phyloP scores from a whole-genome alignment of 2,888 invertebrate genomes.

The Zaprionus obscuricornis region DNA sequence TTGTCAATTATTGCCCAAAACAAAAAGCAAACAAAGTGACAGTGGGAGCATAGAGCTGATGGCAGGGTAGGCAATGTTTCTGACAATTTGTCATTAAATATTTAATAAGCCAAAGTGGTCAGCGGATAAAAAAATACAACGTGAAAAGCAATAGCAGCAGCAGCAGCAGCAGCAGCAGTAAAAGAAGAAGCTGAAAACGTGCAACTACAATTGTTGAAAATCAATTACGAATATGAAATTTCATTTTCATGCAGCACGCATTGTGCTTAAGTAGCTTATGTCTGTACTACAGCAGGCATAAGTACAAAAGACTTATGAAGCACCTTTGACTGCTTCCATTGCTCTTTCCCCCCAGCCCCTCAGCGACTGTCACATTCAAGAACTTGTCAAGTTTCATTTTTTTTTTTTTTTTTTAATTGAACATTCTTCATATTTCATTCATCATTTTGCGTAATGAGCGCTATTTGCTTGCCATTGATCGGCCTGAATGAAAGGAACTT shows the following conservation, averaged over 20 bases:
- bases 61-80: conserved; percentile 28
- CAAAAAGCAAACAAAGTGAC: conserved; percentile 6
- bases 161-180: conserved; percentile 7
- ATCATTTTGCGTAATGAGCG: conserved; percentile 62
- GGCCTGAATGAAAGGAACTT: too few relatives aligned
- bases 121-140: conserved; percentile 35
- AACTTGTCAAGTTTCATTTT: too few relatives aligned
- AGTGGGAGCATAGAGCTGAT: not conserved
- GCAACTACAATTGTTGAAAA: conserved; percentile 53
- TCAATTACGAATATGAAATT: conserved; percentile 75
- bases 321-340: not conserved
- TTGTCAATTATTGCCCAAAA: conserved; percentile 49
- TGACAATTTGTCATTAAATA: conserved; percentile 75
- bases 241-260: too few relatives aligned
- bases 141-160: conserved; percentile 3
- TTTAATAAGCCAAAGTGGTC: conserved; percentile 75
- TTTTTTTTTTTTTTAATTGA: conserved; percentile 80
- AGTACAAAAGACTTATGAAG: not conserved
- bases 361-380: not conserved
- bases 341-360: not conserved
- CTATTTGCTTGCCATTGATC: conserved; percentile 45
- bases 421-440: conserved; percentile 53
- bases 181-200: not conserved
- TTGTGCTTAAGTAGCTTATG: conserved; percentile 61
- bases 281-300: not conserved